Conservation (phyloP, 30 jellyfish, hydroid and myxozoan species). For the Turritopsis rubra region DNA sequence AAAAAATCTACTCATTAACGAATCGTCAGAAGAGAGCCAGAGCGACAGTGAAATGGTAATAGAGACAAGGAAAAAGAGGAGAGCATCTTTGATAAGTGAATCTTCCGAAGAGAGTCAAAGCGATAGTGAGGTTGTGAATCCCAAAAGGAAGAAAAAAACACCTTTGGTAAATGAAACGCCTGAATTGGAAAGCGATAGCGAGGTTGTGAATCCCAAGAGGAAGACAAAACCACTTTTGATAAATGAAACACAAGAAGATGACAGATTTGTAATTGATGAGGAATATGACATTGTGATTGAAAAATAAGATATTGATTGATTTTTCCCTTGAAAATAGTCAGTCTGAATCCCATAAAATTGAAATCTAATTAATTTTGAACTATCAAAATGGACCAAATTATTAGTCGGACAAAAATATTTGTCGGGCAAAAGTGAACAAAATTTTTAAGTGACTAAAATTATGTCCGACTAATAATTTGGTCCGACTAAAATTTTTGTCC, state of each 20-base stretch:
- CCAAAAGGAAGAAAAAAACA: background rate
- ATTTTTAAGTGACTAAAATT: no score
- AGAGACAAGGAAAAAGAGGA: background rate
- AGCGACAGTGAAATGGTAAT: background rate
- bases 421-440: no score
- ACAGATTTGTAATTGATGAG: background rate
- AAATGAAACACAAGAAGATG: background rate
- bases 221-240: no score
- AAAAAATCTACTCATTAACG: background rate
- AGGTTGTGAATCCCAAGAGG: no score
- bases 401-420: no score
- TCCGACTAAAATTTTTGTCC: no score
- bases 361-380: no score
- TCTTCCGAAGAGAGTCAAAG: background rate
- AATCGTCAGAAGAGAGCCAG: background rate
- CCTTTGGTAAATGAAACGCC: background rate
- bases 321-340: background rate
- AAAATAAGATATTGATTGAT: background rate
- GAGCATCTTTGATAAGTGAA: background rate
- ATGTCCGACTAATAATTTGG: no score
- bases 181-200: no score
- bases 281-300: background rate
- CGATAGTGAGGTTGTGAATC: conserved; percentile 1
- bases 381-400: no score
- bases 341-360: background rate